These are phyloP conservation scores for Ligdia adustata DNA, from an alignment of 2,888 invertebrate genomes.

Conservation along the genomic window DNA sequence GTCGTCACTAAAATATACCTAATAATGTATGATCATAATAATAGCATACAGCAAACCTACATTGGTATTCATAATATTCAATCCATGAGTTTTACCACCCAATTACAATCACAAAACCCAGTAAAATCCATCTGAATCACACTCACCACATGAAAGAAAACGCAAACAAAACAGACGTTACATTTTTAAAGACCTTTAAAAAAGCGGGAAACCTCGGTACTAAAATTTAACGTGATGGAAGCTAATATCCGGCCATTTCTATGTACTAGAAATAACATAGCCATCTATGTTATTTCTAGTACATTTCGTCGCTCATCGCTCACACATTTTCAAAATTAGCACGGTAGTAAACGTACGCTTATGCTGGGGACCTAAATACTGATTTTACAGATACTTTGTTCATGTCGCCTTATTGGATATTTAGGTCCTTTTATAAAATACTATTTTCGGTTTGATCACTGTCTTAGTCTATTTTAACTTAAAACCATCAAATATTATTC, in stretches of 20 bases:
- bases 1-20: not conserved
- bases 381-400: too few relatives aligned
- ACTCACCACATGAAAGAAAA: conserved; percentile 26
- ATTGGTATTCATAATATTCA: too few relatives aligned
- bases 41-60: not conserved
- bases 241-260: conserved; percentile 8
- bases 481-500: too few relatives aligned
- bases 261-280: not conserved
- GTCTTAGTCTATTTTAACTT: too few relatives aligned
- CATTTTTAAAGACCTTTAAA: conserved; percentile 25
- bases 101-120: not conserved
- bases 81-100: not conserved
- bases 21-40: not conserved
- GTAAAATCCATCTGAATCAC: conserved; percentile 5
- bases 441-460: too few relatives aligned
- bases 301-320: too few relatives aligned
- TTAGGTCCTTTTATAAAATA: too few relatives aligned
- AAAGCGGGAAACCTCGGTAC: conserved; percentile 12
- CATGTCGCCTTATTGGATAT: too few relatives aligned
- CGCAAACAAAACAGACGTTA: conserved; percentile 15
- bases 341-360: too few relatives aligned
- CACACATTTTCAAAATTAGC: too few relatives aligned
- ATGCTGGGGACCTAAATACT: too few relatives aligned
- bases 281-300: too few relatives aligned
- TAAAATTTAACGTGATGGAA: conserved; percentile 19